Conservation (phyloP, 2,113 vertebrate species). For the Antechinus flavipes region DNA sequence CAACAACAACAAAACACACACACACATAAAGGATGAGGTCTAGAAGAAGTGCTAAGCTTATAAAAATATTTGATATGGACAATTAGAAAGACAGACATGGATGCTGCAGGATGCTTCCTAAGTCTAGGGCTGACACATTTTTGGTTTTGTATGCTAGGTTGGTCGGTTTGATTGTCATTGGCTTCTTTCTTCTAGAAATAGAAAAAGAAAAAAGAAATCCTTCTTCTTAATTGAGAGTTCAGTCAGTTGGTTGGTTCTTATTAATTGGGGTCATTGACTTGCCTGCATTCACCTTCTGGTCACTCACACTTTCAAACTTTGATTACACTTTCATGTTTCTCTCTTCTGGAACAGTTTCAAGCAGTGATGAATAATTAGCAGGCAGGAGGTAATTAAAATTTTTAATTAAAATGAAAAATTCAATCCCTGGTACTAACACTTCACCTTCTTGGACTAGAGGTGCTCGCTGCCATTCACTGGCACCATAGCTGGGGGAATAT, state of each 20-base stretch:
- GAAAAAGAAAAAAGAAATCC: not conserved
- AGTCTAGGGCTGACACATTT: not conserved
- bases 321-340: not conserved
- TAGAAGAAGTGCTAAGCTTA: not conserved
- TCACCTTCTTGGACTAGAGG: not conserved
- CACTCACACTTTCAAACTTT: conserved; percentile 8
- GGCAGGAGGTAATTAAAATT: not conserved
- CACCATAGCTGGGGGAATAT: conserved; percentile 1
- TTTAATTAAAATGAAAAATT: conserved; percentile 31
- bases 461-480: not conserved
- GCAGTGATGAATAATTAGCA: not conserved
- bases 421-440: not conserved
- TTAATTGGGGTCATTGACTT: not conserved
- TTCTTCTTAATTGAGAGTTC: not conserved
- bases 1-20: no score
- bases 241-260: not conserved
- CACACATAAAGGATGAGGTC: not conserved
- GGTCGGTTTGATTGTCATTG: not conserved
- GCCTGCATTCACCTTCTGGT: not conserved
- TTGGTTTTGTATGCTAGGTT: not conserved
- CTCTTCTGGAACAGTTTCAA: not conserved
- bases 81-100: not conserved
- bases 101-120: not conserved
- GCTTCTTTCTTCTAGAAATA: not conserved
- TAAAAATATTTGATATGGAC: not conserved